Conservation (phyloP, 2,797 vertebrate genomes). For the Centroberyx gerrardi region DNA sequence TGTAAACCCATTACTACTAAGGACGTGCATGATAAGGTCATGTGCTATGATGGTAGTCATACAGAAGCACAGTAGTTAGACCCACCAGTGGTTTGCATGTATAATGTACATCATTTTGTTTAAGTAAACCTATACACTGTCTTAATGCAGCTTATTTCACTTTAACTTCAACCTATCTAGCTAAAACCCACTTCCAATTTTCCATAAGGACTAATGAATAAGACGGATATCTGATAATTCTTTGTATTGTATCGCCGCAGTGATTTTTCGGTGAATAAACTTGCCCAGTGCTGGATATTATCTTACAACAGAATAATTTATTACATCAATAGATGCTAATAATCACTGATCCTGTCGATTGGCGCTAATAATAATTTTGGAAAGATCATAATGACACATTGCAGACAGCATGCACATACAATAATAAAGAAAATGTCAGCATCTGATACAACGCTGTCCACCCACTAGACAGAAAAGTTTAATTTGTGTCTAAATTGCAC, state of each 20-base stretch:
- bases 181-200: neutral
- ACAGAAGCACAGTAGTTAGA: neutral
- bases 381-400: neutral
- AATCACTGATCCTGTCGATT: neutral
- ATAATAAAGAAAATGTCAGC: neutral
- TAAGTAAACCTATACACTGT: too few species aligned
- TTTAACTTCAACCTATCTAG: neutral
- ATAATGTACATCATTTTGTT: too few species aligned
- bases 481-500: neutral
- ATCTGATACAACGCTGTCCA: neutral
- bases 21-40: neutral
- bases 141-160: neutral
- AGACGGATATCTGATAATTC: neutral
- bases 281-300: too few species aligned
- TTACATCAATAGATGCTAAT: neutral
- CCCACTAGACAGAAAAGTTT: neutral
- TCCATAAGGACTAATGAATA: too few species aligned
- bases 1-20: neutral
- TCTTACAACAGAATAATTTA: neutral
- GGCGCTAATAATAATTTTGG: too few species aligned
- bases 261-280: too few species aligned
- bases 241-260: too few species aligned
- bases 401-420: neutral
- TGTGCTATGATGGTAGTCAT: too few species aligned
- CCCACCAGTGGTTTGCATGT: too few species aligned